These are phyloP conservation scores for Trisateles emortualis DNA, from an alignment of 2,888 invertebrate genomes.

Conservation along the genomic window DNA sequence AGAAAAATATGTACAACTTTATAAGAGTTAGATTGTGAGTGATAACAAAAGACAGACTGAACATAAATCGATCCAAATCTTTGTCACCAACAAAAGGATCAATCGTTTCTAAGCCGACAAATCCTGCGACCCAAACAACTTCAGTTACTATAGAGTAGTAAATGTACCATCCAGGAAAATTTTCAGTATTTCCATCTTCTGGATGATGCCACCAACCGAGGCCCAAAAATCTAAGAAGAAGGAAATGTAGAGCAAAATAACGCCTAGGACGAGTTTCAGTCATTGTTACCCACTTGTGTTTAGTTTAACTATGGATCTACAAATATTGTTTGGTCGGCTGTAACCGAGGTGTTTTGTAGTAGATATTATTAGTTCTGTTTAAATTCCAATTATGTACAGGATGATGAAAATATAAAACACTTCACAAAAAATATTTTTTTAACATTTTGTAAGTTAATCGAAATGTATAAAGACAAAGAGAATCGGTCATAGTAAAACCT, in stretches of 20 bases:
- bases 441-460: too few species aligned
- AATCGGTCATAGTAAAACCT: not conserved
- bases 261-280: conserved; percentile 58
- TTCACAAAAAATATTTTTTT: not conserved
- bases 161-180: conserved; percentile 74
- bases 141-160: conserved; percentile 76
- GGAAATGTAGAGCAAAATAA: conserved; percentile 73
- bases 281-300: conserved; percentile 38
- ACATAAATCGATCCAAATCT: conserved; percentile 80
- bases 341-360: conserved; percentile 2
- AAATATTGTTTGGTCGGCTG: conserved; percentile 17
- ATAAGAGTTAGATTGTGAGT: conserved; percentile 80
- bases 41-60: conserved; percentile 80
- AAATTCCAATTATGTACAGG: conserved; percentile 29
- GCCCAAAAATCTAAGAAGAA: conserved; percentile 72
- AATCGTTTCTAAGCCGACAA: conserved; percentile 80
- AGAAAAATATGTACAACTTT: conserved; percentile 78
- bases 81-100: conserved; percentile 81
- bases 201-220: conserved; percentile 84
- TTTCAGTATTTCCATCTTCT: conserved; percentile 68
- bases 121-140: conserved; percentile 76
- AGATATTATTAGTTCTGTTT: conserved; percentile 21
- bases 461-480: too few species aligned
- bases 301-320: conserved; percentile 4
- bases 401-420: conserved; percentile 17